Base-by-base conservation (phyloP, 2,888 invertebrate genomes). In the Drosophila leonis region DNA sequence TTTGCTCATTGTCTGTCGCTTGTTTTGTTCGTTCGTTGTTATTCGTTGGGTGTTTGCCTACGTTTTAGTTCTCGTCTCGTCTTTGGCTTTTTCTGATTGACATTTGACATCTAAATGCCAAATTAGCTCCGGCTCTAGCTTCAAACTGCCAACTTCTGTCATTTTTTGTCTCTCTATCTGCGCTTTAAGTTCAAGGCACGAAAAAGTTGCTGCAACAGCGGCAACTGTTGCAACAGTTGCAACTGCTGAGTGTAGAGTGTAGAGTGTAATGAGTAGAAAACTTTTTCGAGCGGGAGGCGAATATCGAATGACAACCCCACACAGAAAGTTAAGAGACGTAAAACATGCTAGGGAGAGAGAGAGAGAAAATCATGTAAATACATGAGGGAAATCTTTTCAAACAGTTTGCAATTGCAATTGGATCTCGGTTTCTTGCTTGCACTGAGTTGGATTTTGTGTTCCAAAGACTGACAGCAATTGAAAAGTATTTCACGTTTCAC, bases 91-190 rank as follows among this genome's bases (percentile, higher is more conserved):
- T 65, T 76, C 65, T 86, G 91, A 90, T 84, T 89, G 89, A 90
- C 89, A 82, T 84, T 90, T 89, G 89, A 89, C 87, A 82, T 83
- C 82, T 80, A 90, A 86, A 83, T 90, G 88, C 81, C 81, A 89
- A 89, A 90, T 89, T 90, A 90, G 83, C 76, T 75, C n/a, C n/a
- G 1, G n/a, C 62, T 52, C 54, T 29, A 10, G 41, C 39, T 63
- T 74, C 54, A 27, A 18, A 39, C 27, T 37, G 37, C 27, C 54
- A 52, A 24, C 52, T 15, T n/a, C 15, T 35, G 20, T 29, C 4
- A 9, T 24, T 54, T 54, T 37, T 37, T 37, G 5, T 35, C 24
- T 44, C 55, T 44, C 44, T 46, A 55, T 31, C n/a, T 48, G 29
- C 2, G 37, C 83, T 77, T 78, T 57, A 74, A 73, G 68, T 71